Evolutionary conservation across 1,140 invertebrate species (phyloP), one percentile per base, ranked within the genome.

Genomic region (Homarus americanus): DNA sequence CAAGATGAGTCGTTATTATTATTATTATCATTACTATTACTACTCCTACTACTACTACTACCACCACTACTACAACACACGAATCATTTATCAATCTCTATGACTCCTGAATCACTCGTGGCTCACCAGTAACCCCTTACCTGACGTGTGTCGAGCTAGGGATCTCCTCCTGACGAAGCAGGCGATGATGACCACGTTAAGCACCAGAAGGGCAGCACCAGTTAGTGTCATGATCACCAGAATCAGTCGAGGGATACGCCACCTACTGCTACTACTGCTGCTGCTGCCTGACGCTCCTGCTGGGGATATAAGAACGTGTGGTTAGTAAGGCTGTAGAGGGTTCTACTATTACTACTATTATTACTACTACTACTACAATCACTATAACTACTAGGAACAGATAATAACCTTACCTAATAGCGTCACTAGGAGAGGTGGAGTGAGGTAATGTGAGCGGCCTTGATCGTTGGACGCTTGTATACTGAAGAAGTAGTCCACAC

Each of bases 381-480:
- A n/a, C n/a, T n/a, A n/a, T n/a, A n/a, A n/a, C n/a, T n/a, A n/a
- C n/a, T n/a, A n/a, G n/a, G n/a, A n/a, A n/a, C n/a, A n/a, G n/a
- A n/a, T n/a, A 12, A 63, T 63, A 63, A 12, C 10, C 91, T 82
- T 0, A 91, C 91, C 83, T 12, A 34, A 38, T 4, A 80, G 82
- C 0, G 44, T 80, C 15, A 72, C 73, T 2, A 76, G 38, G 17
- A 87, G 80, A 9, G 91, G 69, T 0, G 87, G 87, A 1, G 82
- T 15, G 38, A 89, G 66, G 94, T 97, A 99, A 92, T 96, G 95
- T 94, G 97, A 98, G 85, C 96, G 96, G 1, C 98, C 98, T 69
- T 98, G 95, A 93, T 96, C 96, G 94, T 99, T 99, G 91, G 96
- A 96, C 0, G 98, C 97, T 96, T 97, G 97, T 36, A 99, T 96